phyloP scores from a whole-genome alignment of 2,113 vertebrate species.

The Ceyx margarethae region DNA sequence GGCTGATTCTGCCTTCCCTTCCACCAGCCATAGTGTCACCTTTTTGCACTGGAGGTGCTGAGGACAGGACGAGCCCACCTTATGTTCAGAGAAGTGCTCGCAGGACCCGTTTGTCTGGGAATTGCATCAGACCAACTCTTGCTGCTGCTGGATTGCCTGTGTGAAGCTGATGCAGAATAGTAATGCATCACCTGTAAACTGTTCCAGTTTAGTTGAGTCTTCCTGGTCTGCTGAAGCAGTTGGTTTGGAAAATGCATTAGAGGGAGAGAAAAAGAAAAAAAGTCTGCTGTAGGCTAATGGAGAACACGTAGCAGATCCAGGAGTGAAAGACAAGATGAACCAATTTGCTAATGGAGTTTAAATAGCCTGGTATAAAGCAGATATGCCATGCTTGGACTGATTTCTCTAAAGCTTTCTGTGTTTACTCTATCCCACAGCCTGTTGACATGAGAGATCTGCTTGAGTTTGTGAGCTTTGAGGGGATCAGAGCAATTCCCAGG shows the following conservation, averaged over 20 bases:
- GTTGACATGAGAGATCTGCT: constrained; percentile 43
- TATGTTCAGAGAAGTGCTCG: fast-evolving
- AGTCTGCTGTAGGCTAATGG: not conserved
- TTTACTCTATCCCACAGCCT: constrained; percentile 39
- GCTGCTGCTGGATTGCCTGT: not conserved
- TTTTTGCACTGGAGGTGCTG: not conserved
- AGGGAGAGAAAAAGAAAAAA: not conserved
- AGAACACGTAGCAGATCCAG: not conserved
- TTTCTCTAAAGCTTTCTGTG: constrained; percentile 27
- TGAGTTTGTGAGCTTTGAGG: constrained; percentile 33
- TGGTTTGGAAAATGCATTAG: not conserved
- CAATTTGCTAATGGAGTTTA: constrained; percentile 47
- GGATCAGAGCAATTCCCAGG: constrained; percentile 48
- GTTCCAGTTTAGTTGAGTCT: not conserved
- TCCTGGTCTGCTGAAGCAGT: not conserved
- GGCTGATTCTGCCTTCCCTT: not conserved
- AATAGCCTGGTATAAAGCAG: constrained; percentile 36
- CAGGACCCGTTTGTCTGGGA: not conserved
- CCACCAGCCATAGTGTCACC: not conserved
- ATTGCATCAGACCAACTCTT: not conserved
- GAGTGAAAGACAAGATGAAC: constrained; percentile 28
- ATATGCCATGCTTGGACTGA: not conserved
- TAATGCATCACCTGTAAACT: not conserved
- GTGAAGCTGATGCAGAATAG: not conserved
- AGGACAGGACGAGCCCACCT: not conserved